phyloP scores from a whole-genome alignment of 1,140 invertebrate genomes.

The Helicoverpa armigera region DNA sequence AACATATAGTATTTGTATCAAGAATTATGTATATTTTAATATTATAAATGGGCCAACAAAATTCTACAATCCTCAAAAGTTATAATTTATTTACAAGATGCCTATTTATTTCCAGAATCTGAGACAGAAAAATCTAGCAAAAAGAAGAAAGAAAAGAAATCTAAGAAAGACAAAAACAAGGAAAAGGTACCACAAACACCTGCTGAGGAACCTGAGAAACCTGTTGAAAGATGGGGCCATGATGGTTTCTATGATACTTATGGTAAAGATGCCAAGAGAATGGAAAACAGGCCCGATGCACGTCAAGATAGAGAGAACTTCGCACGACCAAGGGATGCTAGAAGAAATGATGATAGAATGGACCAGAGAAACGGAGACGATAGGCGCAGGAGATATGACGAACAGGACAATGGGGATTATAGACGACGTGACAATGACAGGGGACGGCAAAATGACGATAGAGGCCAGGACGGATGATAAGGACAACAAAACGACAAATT shows the following conservation, averaged over 20 bases:
- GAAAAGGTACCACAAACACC: conserved; percentile 62
- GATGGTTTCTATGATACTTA: conserved; percentile 82
- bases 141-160: conserved; percentile 74
- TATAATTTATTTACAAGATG: background rate
- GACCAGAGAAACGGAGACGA: conserved; percentile 56
- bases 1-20: background rate
- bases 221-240: conserved; percentile 72
- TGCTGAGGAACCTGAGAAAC: conserved; percentile 59
- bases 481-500: background rate
- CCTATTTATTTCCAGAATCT: conserved; percentile 68
- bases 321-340: conserved; percentile 51
- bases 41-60: no score
- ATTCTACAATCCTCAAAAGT: no score
- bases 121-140: conserved; percentile 67
- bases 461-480: background rate
- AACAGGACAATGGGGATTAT: conserved; percentile 43
- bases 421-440: conserved; percentile 18
- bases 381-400: conserved; percentile 44
- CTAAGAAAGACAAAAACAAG: conserved; percentile 66
- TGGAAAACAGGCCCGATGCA: conserved; percentile 56
- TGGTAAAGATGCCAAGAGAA: conserved; percentile 69
- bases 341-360: conserved; percentile 51
- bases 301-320: conserved; percentile 58
- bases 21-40: no score
- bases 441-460: background rate